A percentile compares a stretch with the other conserved stretches of the same genome.
phyloP scores from a whole-genome alignment of 1,140 invertebrate species.

The Eriocheir sinensis region DNA sequence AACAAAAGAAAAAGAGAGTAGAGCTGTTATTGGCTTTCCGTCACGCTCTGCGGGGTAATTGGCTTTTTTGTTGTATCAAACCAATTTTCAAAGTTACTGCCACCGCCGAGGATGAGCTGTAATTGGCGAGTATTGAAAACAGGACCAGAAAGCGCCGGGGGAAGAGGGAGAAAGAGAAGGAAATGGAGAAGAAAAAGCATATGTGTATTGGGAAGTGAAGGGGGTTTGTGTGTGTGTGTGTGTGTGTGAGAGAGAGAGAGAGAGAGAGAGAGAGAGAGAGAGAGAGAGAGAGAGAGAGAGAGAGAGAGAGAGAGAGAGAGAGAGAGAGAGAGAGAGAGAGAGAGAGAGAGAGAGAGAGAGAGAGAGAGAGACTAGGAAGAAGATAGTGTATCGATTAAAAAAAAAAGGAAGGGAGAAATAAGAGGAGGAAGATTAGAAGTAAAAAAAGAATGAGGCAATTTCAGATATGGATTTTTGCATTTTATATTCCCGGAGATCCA shows the following conservation, averaged over 20 bases:
- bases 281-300: background rate
- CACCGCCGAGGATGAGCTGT: background rate
- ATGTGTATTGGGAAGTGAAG: no score
- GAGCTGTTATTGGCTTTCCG: background rate
- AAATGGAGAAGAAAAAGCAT: background rate
- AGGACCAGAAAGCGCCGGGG: no score
- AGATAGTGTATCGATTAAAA: no score
- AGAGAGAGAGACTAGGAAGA: no score
- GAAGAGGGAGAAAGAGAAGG: no score
- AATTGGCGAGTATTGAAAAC: background rate
- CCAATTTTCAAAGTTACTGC: constrained; percentile 6
- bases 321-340: no score
- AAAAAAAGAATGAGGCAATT: no score
- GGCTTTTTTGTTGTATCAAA: background rate
- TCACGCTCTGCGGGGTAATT: background rate
- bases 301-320: no score
- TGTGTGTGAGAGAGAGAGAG: background rate
- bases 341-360: no score
- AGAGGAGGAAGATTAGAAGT: no score
- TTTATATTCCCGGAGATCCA: background rate
- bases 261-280: background rate
- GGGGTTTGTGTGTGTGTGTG: no score
- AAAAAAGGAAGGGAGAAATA: no score
- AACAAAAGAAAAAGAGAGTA: background rate
- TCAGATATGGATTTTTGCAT: background rate